Percentiles rank a stretch among this genome's conserved stretches.
phyloP scores from a whole-genome alignment of 2,888 invertebrate species.

The Leucoptera coffeella region DNA sequence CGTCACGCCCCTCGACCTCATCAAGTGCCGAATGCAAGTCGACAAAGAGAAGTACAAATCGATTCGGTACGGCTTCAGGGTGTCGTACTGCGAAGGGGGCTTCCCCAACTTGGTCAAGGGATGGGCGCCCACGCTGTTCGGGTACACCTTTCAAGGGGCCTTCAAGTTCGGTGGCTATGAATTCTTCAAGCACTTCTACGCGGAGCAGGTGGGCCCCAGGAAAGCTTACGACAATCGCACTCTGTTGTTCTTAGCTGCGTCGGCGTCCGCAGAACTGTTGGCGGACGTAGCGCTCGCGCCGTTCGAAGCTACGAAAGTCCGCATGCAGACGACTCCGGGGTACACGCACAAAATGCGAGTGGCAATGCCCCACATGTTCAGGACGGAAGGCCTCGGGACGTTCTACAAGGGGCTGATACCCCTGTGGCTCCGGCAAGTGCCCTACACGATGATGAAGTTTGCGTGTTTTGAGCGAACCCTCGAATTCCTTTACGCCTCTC shows the following conservation, averaged over 20 bases:
- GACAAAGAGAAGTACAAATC: slow-evolving; percentile 75
- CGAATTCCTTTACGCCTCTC: slow-evolving; percentile 60
- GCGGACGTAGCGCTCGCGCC: slow-evolving; percentile 76
- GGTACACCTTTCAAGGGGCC: slow-evolving; percentile 69
- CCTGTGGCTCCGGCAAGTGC: slow-evolving; percentile 79
- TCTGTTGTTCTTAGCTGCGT: slow-evolving; percentile 73
- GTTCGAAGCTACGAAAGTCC: slow-evolving; percentile 73
- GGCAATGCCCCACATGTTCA: slow-evolving; percentile 70
- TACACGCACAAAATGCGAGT: slow-evolving; percentile 63
- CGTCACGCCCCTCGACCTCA: slow-evolving; percentile 79
- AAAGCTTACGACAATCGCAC: slow-evolving; percentile 74
- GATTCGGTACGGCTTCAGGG: slow-evolving; percentile 73
- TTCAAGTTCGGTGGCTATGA: slow-evolving; percentile 86
- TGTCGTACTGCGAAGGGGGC: slow-evolving; percentile 71
- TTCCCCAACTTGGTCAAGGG: slow-evolving; percentile 69
- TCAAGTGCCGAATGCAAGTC: slow-evolving; percentile 78
- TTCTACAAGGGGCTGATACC: slow-evolving; percentile 80
- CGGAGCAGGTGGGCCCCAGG: slow-evolving; percentile 67
- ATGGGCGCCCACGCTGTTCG: slow-evolving; percentile 83
- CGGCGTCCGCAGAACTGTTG: slow-evolving; percentile 82
- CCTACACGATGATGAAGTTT: slow-evolving; percentile 95
- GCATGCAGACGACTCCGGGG: slow-evolving; percentile 77
- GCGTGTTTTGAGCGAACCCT: slow-evolving; percentile 84
- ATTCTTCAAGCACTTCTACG: slow-evolving; percentile 75
- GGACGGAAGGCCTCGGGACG: slow-evolving; percentile 69